Base-by-base conservation (phyloP, 2,113 vertebrate species). In the Polypterus senegalus region DNA sequence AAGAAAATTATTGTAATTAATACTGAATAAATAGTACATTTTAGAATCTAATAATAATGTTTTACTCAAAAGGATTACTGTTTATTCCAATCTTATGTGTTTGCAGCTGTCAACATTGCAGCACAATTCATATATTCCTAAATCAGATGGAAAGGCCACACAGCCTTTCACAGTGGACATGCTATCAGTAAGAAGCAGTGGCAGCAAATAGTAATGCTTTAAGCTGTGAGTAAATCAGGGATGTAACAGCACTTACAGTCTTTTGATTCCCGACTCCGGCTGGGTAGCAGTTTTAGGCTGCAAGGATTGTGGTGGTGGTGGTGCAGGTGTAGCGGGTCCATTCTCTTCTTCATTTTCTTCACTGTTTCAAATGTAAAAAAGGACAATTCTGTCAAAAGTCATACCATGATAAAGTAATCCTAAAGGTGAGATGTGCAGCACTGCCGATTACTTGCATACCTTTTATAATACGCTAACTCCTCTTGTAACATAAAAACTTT, bases 401-500 rank as follows among this genome's bases (percentile, higher is more conserved):
- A 1, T 27, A 46, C 45, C 43, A 46, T 54, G n/a, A 6, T 58
- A 2, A 43, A 48, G 3, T 9, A 4, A 52, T 6, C 10, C 51
- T 53, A 10, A 53, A 10, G 7, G 7, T 53, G 7, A 53, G 7
- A 53, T 10, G 51, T 53, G 51, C 6, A 52, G 27, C 5, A 3
- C 27, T 27, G 27, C 27, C 27, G 27, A 27, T 27, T 27, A 27
- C 3, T 8, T 0, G 48, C 71, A 9, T 64, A 94, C 93, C 89
- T 93, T 80, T 89, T 93, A 61, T 92, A 94, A 75, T 91, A 94
- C 1, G 87, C 85, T 63, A 97, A 82, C 64, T 97, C 94, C 62
- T 97, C 94, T 65, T 94, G 88, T 49, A 97, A 71, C 72, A 94
- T 7, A 58, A 97, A 97, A 48, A 97, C 87, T 74, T 92, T 84